A percentile compares a stretch with the other conserved stretches of the same genome.
Conservation (phyloP, 2,113 vertebrate species). For the Carassius carassius region DNA sequence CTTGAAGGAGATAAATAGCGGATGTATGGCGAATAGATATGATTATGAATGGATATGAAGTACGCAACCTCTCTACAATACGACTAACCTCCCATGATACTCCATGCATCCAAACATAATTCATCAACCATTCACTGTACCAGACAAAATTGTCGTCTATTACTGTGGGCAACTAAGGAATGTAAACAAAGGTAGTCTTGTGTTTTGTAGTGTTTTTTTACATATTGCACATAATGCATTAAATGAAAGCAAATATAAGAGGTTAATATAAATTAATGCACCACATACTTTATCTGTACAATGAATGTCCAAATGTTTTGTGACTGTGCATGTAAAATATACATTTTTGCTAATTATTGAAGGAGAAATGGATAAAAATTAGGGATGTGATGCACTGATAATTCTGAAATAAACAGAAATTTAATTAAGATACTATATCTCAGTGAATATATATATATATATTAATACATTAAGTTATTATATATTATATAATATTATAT, state of each 20-base stretch:
- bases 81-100: neutral
- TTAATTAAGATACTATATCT: too few species aligned
- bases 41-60: slow-evolving; percentile 17
- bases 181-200: neutral
- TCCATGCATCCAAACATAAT: neutral
- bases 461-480: too few species aligned
- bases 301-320: neutral
- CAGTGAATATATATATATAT: too few species aligned
- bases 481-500: too few species aligned
- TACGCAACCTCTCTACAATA: neutral
- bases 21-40: slow-evolving; percentile 30
- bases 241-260: neutral
- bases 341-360: neutral
- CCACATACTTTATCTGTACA: neutral
- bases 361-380: neutral
- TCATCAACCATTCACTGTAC: neutral
- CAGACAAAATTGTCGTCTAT: neutral
- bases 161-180: neutral
- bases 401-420: neutral
- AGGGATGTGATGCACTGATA: neutral
- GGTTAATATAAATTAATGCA: neutral
- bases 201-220: neutral
- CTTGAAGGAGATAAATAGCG: slow-evolving; percentile 41
- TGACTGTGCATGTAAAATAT: neutral
- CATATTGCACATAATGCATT: neutral